A percentile compares a stretch with the other conserved stretches of the same genome.
Evolutionary conservation across 2,113 vertebrate genomes (phyloP).

Genomic region (Scartelaos histophorus): DNA sequence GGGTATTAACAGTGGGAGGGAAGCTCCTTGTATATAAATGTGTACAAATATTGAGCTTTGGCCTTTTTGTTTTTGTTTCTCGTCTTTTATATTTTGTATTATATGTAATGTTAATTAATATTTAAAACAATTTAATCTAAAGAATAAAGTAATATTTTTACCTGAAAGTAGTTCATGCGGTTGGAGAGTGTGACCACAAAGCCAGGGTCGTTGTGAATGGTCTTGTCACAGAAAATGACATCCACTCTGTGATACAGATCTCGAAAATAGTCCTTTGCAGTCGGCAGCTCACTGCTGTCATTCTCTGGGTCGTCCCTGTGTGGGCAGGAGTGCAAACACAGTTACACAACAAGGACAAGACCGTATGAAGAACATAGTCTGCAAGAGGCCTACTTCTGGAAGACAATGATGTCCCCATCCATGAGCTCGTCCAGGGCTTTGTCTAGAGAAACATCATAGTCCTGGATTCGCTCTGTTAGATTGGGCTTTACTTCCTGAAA

Average conservation of each 20-base stretch:
- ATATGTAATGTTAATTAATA: no score
- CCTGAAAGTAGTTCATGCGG: slow-evolving; percentile 99
- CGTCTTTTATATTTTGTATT: no score
- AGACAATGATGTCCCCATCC: slow-evolving; percentile 99
- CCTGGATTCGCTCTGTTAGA: slow-evolving; percentile 99
- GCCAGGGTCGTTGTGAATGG: slow-evolving; percentile 97
- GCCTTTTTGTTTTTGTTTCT: no score
- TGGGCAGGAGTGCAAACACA: not conserved
- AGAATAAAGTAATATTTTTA: slow-evolving; percentile 22
- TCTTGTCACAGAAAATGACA: slow-evolving; percentile 99
- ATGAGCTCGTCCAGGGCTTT: slow-evolving; percentile 99
- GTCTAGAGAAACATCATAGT: slow-evolving; percentile 98
- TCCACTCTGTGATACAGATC: slow-evolving; percentile 97
- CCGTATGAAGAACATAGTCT: not conserved
- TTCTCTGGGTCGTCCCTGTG: slow-evolving; percentile 95
- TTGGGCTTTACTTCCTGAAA: slow-evolving; percentile 99
- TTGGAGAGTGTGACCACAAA: slow-evolving; percentile 98
- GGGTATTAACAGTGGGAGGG: no score
- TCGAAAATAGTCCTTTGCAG: slow-evolving; percentile 97
- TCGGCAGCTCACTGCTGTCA: slow-evolving; percentile 93
- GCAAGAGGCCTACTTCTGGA: slow-evolving; percentile 88
- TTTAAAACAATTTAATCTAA: not conserved
- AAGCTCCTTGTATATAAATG: no score
- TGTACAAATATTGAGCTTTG: no score
- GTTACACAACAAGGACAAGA: not conserved